Conservation (phyloP, 2,888 invertebrate genomes). For the Rhaphigaster nebulosa region DNA sequence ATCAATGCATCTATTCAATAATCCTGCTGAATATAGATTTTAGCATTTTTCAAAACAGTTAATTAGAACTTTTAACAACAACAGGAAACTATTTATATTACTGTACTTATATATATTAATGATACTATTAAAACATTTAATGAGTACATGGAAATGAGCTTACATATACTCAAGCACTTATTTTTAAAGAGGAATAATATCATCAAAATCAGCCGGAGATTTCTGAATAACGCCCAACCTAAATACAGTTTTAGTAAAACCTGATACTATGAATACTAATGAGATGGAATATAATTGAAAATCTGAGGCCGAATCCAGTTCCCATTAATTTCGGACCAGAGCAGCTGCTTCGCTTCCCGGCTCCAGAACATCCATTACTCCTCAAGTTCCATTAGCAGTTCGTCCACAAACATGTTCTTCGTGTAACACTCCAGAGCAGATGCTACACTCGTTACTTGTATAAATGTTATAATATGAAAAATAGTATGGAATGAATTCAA, state of each 20-base stretch:
- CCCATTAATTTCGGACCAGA: neutral
- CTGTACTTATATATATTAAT: no score
- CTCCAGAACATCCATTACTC: neutral
- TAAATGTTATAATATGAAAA: neutral
- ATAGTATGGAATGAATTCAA: neutral
- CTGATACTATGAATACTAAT: neutral
- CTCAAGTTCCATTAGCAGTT: neutral
- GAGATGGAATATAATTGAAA: neutral
- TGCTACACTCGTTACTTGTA: neutral
- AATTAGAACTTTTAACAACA: no score
- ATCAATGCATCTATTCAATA: no score
- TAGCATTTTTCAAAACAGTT: no score
- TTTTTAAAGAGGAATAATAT: no score
- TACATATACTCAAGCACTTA: no score
- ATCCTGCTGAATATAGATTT: no score
- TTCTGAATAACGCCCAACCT: neutral
- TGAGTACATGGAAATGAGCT: neutral
- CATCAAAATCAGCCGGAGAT: neutral
- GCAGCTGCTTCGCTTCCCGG: neutral
- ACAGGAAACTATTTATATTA: no score
- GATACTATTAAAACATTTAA: no score
- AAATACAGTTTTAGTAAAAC: neutral
- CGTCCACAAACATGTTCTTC: neutral
- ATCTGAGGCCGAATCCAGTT: neutral
- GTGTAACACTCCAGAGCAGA: neutral